These are phyloP conservation scores for Gulo gulo DNA, from an alignment of 2,113 vertebrate species.

Conservation along the genomic window DNA sequence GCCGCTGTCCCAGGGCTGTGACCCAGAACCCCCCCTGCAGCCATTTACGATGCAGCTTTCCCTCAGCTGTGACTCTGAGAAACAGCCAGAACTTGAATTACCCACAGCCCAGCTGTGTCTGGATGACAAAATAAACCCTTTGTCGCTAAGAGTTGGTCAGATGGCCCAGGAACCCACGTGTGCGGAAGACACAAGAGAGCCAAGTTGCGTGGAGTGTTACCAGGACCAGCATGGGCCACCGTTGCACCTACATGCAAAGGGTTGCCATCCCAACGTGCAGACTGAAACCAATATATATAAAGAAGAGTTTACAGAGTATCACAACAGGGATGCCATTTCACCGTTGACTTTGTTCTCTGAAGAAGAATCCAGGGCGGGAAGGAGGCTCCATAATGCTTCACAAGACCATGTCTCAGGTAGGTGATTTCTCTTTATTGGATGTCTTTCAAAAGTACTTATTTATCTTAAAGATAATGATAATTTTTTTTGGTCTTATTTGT, in stretches of 20 bases:
- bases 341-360: slow-evolving; percentile 18
- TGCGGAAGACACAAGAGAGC: neutral
- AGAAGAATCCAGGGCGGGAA: neutral
- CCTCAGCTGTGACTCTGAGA: neutral
- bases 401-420: slow-evolving; percentile 72
- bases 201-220: neutral
- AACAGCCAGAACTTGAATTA: slow-evolving; percentile 9
- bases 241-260: neutral
- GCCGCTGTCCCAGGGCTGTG: neutral
- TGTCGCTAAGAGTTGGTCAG: slow-evolving; percentile 20
- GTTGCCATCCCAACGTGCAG: neutral
- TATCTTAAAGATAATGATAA: neutral
- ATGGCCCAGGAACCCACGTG: neutral
- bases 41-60: slow-evolving; percentile 14
- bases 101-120: slow-evolving; percentile 14
- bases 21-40: slow-evolving; percentile 13
- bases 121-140: neutral
- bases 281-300: slow-evolving; percentile 5
- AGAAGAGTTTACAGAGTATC: slow-evolving; percentile 23
- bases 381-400: slow-evolving; percentile 1
- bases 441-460: neutral
- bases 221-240: neutral
- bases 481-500: neutral
- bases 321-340: rapidly evolving
- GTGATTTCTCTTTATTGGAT: neutral